These are phyloP conservation scores for Chelonus formosanus DNA, from an alignment of 2,888 invertebrate genomes.

Conservation along the genomic window DNA sequence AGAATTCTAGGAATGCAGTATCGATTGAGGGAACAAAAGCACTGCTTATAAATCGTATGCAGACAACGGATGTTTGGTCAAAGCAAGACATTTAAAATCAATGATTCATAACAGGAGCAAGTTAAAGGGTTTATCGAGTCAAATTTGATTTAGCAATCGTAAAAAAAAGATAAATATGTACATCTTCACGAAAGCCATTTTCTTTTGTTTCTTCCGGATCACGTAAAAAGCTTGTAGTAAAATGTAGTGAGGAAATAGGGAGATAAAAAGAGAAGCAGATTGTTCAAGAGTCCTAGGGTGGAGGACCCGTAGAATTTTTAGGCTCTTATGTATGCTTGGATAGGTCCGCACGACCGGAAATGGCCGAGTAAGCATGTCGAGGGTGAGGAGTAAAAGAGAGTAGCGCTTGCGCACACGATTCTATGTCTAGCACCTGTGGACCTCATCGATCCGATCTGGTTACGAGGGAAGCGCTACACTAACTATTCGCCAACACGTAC, in stretches of 20 bases:
- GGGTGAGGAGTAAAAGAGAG: constrained; percentile 31
- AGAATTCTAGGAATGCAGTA: not conserved
- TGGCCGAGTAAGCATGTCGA: constrained; percentile 20
- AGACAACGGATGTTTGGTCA: too few relatives aligned
- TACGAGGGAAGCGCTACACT: constrained; percentile 34
- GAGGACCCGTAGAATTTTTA: not conserved
- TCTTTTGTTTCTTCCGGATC: too few relatives aligned
- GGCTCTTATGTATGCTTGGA: not conserved
- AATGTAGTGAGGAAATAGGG: too few relatives aligned
- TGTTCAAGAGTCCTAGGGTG: not conserved
- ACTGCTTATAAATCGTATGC: too few relatives aligned
- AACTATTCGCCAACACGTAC: not conserved
- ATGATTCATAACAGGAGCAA: too few relatives aligned
- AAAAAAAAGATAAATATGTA: too few relatives aligned
- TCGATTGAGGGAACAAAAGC: not conserved
- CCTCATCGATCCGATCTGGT: constrained; percentile 60
- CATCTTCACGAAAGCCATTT: too few relatives aligned
- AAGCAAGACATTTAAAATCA: too few relatives aligned
- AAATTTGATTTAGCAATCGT: too few relatives aligned
- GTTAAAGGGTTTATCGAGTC: too few relatives aligned
- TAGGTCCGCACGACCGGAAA: constrained; percentile 13
- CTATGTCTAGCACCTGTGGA: constrained; percentile 61
- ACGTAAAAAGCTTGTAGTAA: too few relatives aligned
- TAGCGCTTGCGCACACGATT: constrained; percentile 60
- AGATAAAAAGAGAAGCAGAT: too few relatives aligned